Percentiles rank a stretch among this genome's conserved stretches.
Evolutionary conservation across 37 sponge, comb jelly and placozoan genomes (phyloP).

Genomic region (Cladorhizidae sp.): DNA sequence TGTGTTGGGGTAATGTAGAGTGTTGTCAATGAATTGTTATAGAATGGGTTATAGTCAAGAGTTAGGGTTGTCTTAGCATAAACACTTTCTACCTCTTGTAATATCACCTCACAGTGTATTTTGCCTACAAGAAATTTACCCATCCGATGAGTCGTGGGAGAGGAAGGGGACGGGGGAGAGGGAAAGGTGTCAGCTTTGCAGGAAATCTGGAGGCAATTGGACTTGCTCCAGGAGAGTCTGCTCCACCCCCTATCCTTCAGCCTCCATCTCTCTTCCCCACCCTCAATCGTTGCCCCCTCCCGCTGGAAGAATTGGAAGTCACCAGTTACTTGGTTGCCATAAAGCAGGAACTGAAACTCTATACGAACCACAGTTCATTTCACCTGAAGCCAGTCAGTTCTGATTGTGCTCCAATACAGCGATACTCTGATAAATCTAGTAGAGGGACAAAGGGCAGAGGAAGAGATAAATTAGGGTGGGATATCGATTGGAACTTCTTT

Average conservation of each 20-base stretch:
- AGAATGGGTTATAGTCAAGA: no score
- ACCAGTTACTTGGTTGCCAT: conserved; percentile 20
- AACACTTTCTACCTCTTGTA: no score
- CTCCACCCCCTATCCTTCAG: conserved; percentile 65
- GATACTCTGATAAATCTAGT: no score
- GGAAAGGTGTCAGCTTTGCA: conserved; percentile 25
- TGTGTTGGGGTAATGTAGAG: no score
- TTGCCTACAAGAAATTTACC: no score
- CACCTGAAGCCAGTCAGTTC: conserved; percentile 2
- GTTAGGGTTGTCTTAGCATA: no score
- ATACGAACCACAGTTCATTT: conserved; percentile 46
- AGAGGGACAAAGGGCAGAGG: no score
- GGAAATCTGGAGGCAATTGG: conserved; percentile 39
- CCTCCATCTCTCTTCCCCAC: conserved; percentile 68
- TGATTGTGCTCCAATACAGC: neutral
- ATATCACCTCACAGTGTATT: no score
- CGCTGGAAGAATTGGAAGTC: conserved; percentile 7
- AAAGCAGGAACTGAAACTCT: conserved; percentile 42
- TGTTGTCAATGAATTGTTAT: no score
- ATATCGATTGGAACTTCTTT: conserved; percentile 22
- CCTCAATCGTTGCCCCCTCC: conserved; percentile 45
- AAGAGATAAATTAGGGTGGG: neutral
- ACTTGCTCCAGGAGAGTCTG: conserved; percentile 42
- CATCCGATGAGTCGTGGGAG: conserved; percentile 37
- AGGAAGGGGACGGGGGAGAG: conserved; percentile 60